Percentiles rank a stretch among this genome's conserved stretches.
phyloP scores from a whole-genome alignment of 2,888 invertebrate species.

The Trypoxylon attenuatum region DNA sequence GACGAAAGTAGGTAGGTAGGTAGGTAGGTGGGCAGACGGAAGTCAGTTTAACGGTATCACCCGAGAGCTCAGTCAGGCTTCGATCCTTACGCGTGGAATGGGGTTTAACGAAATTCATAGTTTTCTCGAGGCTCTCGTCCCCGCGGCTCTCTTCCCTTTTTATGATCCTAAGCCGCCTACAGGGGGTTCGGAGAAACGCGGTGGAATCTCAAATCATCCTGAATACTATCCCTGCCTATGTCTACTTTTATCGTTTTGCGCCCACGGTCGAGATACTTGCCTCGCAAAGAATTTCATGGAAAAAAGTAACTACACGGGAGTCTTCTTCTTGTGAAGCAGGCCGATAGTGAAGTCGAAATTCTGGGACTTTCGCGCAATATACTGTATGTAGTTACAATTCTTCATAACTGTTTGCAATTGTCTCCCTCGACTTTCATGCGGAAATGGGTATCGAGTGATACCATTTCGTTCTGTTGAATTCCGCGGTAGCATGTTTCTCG shows the following conservation, averaged over 20 bases:
- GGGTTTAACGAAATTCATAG: slow-evolving; percentile 47
- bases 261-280: slow-evolving; percentile 16
- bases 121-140: slow-evolving; percentile 20
- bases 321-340: too few relatives aligned
- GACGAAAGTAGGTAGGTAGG: slow-evolving; percentile 68
- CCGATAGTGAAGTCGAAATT: too few relatives aligned
- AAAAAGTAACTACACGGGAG: too few relatives aligned
- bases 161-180: slow-evolving; percentile 35
- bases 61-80: slow-evolving; percentile 52
- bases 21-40: slow-evolving; percentile 70
- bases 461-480: too few relatives aligned
- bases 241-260: slow-evolving; percentile 22
- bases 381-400: too few relatives aligned
- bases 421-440: neutral
- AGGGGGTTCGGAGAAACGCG: slow-evolving; percentile 8
- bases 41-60: slow-evolving; percentile 71
- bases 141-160: slow-evolving; percentile 8
- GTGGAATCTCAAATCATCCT: slow-evolving; percentile 25
- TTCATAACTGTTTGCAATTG: neutral
- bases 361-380: too few relatives aligned
- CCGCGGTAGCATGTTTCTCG: too few relatives aligned
- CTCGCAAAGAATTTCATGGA: slow-evolving; percentile 8
- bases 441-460: too few relatives aligned
- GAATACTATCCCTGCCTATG: slow-evolving; percentile 15
- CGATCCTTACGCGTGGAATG: slow-evolving; percentile 53